A percentile compares a stretch with the other conserved stretches of the same genome.
Conservation (phyloP, 2,888 invertebrate genomes). For the Metopia argyrocephala region DNA sequence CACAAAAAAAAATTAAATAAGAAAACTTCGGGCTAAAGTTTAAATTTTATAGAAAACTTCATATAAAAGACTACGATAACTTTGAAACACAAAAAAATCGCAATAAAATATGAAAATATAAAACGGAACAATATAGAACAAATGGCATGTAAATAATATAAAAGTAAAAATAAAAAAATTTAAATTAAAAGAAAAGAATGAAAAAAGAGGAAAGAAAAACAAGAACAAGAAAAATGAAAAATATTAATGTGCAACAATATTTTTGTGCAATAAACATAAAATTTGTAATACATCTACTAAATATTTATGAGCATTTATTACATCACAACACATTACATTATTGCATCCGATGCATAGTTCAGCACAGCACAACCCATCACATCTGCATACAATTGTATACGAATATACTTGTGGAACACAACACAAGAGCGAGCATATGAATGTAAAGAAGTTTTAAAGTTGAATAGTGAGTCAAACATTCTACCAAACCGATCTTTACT, state of each 20-base stretch:
- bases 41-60: slow-evolving; percentile 51
- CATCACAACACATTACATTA: slow-evolving; percentile 28
- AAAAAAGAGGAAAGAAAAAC: slow-evolving; percentile 14
- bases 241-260: slow-evolving; percentile 42
- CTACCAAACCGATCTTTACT: slow-evolving; percentile 30
- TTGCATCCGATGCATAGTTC: background rate
- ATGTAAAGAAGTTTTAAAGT: background rate
- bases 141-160: background rate
- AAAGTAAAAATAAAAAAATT: slow-evolving; percentile 18
- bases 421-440: background rate
- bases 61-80: slow-evolving; percentile 35
- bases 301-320: slow-evolving; percentile 54
- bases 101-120: slow-evolving; percentile 15
- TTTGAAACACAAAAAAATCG: slow-evolving; percentile 14
- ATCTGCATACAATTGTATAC: slow-evolving; percentile 55
- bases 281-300: slow-evolving; percentile 54
- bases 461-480: slow-evolving; percentile 22
- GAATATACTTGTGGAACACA: slow-evolving; percentile 28
- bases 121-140: background rate
- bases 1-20: slow-evolving; percentile 25
- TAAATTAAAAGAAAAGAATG: slow-evolving; percentile 21
- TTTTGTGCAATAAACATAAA: slow-evolving; percentile 51
- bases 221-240: slow-evolving; percentile 24
- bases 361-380: slow-evolving; percentile 33
- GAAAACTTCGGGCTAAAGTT: slow-evolving; percentile 64